phyloP scores from a whole-genome alignment of 2,888 invertebrate genomes.

The Rhabditophanes sp. region DNA sequence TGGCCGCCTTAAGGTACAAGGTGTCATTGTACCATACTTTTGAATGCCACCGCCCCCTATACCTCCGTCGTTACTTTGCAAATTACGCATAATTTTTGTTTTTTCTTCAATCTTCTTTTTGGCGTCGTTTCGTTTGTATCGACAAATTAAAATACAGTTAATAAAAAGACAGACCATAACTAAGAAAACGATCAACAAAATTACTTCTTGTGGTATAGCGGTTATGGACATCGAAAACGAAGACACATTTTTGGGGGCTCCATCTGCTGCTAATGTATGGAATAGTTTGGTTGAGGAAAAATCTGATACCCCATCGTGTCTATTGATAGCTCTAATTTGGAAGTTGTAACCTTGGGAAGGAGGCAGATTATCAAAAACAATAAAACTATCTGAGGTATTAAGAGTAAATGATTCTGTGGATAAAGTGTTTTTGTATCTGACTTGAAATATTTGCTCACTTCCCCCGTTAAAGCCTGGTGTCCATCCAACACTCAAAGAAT shows the following conservation, averaged over 20 bases:
- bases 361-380: slow-evolving; percentile 10
- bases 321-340: slow-evolving; percentile 18
- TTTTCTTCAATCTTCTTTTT: slow-evolving; percentile 31
- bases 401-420: slow-evolving; percentile 18
- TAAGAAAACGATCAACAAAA: slow-evolving; percentile 7
- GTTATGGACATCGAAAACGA: too few species aligned
- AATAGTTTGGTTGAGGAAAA: too few species aligned
- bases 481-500: slow-evolving; percentile 24
- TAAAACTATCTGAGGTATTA: slow-evolving; percentile 30
- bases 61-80: slow-evolving; percentile 27
- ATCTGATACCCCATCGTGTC: slow-evolving; percentile 12
- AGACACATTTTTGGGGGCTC: too few species aligned
- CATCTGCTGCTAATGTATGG: too few species aligned
- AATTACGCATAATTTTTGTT: slow-evolving; percentile 27
- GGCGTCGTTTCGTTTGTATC: slow-evolving; percentile 8
- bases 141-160: slow-evolving; percentile 5
- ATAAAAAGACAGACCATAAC: slow-evolving; percentile 1
- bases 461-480: slow-evolving; percentile 39
- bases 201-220: too few species aligned
- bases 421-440: slow-evolving; percentile 24
- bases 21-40: slow-evolving; percentile 12
- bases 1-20: slow-evolving; percentile 14
- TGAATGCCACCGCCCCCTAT: slow-evolving; percentile 14
- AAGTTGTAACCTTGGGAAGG: slow-evolving; percentile 9
- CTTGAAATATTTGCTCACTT: slow-evolving; percentile 34